phyloP scores from a whole-genome alignment of 2,113 vertebrate genomes.

The Brienomyrus longianalis region DNA sequence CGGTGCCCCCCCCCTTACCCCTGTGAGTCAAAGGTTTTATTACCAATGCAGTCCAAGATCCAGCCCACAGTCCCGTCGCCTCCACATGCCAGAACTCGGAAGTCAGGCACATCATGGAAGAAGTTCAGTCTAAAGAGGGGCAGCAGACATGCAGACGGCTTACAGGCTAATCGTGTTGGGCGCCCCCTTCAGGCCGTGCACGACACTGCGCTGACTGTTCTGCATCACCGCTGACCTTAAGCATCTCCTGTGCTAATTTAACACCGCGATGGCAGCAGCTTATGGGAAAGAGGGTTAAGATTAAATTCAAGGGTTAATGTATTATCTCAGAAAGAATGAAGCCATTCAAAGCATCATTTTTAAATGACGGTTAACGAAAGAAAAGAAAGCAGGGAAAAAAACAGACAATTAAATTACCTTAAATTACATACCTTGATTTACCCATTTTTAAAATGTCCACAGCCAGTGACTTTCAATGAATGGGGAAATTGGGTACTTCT shows the following conservation, averaged over 20 bases:
- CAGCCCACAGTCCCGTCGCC: constrained; percentile 88
- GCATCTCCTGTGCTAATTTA: not conserved
- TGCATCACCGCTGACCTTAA: constrained; percentile 8
- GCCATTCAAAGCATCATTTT: not conserved
- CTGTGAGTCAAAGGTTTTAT: not conserved
- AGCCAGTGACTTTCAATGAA: constrained; percentile 28
- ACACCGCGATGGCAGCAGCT: not conserved
- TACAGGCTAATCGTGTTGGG: not conserved
- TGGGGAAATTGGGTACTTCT: not conserved
- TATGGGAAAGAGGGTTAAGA: not conserved
- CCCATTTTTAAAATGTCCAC: not conserved
- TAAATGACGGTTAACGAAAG: not conserved
- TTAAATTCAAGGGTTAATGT: not conserved
- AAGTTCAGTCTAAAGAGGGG: constrained; percentile 69
- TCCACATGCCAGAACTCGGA: constrained; percentile 78
- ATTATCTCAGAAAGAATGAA: not conserved
- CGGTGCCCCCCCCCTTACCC: not conserved
- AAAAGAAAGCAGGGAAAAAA: not conserved
- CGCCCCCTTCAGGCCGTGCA: not conserved
- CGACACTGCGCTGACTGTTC: not conserved
- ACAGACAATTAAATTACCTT: not conserved
- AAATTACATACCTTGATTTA: constrained; percentile 5
- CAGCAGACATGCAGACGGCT: constrained; percentile 28
- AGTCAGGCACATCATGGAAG: constrained; percentile 77
- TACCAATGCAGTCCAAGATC: constrained; percentile 87